phyloP scores from a whole-genome alignment of 2,888 invertebrate genomes.

The Heterodera filipjevi region DNA sequence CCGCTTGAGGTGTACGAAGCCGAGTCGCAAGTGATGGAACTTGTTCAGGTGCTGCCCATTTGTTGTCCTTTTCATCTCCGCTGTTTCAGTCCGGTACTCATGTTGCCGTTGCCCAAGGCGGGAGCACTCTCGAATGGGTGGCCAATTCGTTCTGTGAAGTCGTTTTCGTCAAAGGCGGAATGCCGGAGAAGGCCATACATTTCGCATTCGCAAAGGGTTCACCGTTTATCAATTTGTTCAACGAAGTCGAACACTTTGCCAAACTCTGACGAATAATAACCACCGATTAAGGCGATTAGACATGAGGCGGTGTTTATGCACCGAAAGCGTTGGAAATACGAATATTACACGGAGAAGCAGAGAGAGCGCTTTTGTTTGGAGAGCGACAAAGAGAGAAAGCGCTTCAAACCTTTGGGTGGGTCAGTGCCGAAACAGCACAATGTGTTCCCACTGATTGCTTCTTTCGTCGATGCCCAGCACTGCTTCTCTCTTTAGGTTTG shows the following conservation, averaged over 20 bases:
- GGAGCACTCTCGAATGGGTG: constrained; percentile 10
- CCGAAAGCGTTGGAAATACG: constrained; percentile 15
- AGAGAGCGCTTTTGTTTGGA: constrained; percentile 9
- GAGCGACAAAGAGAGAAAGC: not conserved
- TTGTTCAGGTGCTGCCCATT: not conserved
- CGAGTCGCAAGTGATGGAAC: constrained; percentile 5
- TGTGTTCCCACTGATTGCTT: too few relatives aligned
- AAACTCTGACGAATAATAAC: not conserved
- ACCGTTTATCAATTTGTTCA: constrained; percentile 1
- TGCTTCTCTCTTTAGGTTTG: not conserved
- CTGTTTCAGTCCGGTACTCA: not conserved
- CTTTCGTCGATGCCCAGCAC: not conserved
- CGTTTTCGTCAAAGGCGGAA: constrained; percentile 20
- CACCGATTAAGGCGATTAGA: not conserved
- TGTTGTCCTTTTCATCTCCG: not conserved
- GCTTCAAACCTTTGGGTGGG: constrained; percentile 11
- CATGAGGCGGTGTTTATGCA: constrained; percentile 18
- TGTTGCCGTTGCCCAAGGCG: not conserved
- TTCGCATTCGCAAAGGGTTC: constrained; percentile 11
- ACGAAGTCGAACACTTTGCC: not conserved
- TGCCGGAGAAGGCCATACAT: constrained; percentile 24
- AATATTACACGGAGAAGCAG: not conserved
- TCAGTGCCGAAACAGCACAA: too few relatives aligned
- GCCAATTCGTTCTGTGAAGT: constrained; percentile 7
- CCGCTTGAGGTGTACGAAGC: not conserved